Evolutionary conservation across 2,888 invertebrate genomes (phyloP), one percentile per base, ranked within the genome.

Genomic region (Augochlorella aurata): DNA sequence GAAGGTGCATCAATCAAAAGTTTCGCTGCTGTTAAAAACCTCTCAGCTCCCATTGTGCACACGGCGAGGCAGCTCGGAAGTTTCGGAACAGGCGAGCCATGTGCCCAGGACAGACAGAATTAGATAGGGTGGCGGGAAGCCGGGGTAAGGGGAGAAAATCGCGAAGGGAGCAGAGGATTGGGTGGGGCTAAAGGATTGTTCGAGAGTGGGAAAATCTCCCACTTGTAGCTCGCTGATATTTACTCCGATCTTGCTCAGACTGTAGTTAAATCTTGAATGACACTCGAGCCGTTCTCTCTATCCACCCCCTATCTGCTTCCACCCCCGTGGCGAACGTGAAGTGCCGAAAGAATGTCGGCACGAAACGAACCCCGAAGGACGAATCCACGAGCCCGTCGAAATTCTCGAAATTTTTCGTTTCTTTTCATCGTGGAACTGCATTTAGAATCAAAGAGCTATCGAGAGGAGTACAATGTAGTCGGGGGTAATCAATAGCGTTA

Each of bases 211-310:
- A 89, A 92, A 92, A 92, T 93, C 91, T 93, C 90, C 92, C 92
- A 93, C 92, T 93, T 93, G 93, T 92, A 90, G 92, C 91, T 90
- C 88, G 82, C 87, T 90, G 91, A 92, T 92, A 91, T 92, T 92
- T 91, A 91, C 91, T 88, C 88, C 90, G 88, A 90, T 91, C 91
- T 88, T 85, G 83, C 86, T 76, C 80, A 83, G 76, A 83, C 84
- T 87, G 81, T 81, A 90, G 89, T 87, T 90, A 89, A 92, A 91
- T 90, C 91, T 91, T 91, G 89, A 91, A 88, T 88, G 90, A 90
- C 86, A 90, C 88, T 89, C 81, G 88, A 83, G 88, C 87, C 78
- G 61, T 65, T 47, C 74, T 68, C 74, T 80, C 79, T 68, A 75
- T 83, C 82, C 82, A 76, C n/a, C n/a, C n/a, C n/a, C n/a, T n/a